phyloP scores from a whole-genome alignment of 2,888 invertebrate genomes.

The Phorcus lineatus region DNA sequence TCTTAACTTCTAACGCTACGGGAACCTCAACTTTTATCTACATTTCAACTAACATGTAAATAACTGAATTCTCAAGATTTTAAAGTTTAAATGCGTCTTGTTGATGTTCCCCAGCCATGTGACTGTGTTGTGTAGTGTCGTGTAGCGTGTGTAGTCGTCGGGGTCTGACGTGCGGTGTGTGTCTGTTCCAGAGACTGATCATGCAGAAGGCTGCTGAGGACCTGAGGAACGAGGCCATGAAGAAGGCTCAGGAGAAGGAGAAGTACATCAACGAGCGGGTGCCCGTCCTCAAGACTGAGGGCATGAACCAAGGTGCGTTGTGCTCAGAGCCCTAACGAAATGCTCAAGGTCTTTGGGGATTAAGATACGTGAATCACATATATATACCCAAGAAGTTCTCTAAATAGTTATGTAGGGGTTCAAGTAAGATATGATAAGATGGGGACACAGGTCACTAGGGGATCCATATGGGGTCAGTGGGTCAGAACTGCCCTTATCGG shows the following conservation, averaged over 20 bases:
- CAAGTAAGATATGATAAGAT: too few relatives aligned
- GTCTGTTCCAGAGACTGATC: slow-evolving; percentile 88
- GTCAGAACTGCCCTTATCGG: too few relatives aligned
- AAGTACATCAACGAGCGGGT: slow-evolving; percentile 71
- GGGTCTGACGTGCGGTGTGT: background rate
- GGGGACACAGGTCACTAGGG: too few relatives aligned
- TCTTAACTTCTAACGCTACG: too few relatives aligned
- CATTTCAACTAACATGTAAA: too few relatives aligned
- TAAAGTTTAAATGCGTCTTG: background rate
- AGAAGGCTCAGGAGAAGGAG: slow-evolving; percentile 91
- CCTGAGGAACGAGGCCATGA: slow-evolving; percentile 98
- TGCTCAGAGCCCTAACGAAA: background rate
- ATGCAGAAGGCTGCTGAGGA: slow-evolving; percentile 99
- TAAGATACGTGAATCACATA: too few relatives aligned
- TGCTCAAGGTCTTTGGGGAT: too few relatives aligned
- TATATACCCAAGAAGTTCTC: too few relatives aligned
- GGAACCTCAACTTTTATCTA: too few relatives aligned
- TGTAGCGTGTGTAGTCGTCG: background rate
- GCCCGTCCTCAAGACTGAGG: slow-evolving; percentile 65
- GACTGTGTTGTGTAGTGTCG: background rate
- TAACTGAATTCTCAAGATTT: too few relatives aligned
- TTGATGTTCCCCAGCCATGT: background rate
- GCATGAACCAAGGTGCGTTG: slow-evolving; percentile 68
- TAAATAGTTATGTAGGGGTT: too few relatives aligned
- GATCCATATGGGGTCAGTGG: too few relatives aligned